These are phyloP conservation scores for Varanus komodoensis DNA, from an alignment of 2,113 vertebrate species.

Conservation along the genomic window DNA sequence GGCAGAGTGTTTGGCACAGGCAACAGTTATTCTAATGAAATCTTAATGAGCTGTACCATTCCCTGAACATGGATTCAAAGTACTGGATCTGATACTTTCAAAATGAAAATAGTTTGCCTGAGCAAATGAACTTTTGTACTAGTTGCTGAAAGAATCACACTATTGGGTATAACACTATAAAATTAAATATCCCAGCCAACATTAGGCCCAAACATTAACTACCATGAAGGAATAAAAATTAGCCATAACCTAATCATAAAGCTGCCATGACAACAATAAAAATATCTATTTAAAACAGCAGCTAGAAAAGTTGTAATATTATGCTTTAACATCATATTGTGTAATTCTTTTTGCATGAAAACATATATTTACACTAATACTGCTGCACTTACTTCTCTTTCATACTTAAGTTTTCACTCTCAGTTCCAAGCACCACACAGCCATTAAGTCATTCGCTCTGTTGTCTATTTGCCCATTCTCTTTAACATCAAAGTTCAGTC, in stretches of 20 bases:
- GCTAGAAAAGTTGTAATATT: neutral
- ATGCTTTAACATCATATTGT: neutral
- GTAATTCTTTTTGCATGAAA: neutral
- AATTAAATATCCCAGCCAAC: neutral
- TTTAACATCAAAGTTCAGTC: neutral
- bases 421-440: neutral
- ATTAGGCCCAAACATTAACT: neutral
- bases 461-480: neutral
- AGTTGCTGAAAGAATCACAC: too few species aligned
- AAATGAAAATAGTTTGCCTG: too few species aligned
- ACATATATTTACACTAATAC: constrained; percentile 29
- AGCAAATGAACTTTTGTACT: too few species aligned
- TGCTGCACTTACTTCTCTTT: constrained; percentile 5
- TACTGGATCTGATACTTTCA: too few species aligned
- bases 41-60: too few species aligned
- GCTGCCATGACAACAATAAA: neutral
- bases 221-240: neutral
- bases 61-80: too few species aligned
- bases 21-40: too few species aligned
- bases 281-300: neutral
- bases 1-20: too few species aligned
- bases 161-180: neutral
- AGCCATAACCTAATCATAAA: neutral
- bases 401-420: constrained; percentile 8
- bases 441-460: neutral